A percentile compares a stretch with the other conserved stretches of the same genome.
Evolutionary conservation across 2,888 invertebrate species (phyloP).

Genomic region (Cephus spinipes): DNA sequence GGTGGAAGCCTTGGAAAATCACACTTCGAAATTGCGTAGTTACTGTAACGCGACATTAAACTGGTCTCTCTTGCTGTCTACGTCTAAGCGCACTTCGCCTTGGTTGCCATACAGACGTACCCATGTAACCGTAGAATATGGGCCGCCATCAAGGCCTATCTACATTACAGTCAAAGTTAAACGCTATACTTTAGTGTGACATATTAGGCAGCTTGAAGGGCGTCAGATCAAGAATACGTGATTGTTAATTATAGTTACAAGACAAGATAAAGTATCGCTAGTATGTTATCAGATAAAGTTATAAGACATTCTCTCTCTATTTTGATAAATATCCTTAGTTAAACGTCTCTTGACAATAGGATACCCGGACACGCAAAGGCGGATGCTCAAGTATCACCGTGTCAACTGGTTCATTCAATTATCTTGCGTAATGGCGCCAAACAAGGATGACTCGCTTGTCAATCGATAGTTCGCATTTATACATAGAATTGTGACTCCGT

Average conservation of each 20-base stretch:
- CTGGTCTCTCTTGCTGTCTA: not conserved
- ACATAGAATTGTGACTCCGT: not conserved
- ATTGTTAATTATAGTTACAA: not conserved
- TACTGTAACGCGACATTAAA: not conserved
- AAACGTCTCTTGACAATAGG: not conserved
- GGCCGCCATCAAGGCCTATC: slow-evolving; percentile 41
- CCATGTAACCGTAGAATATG: not conserved
- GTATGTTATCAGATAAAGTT: not conserved
- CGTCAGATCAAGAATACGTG: not conserved
- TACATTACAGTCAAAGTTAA: slow-evolving; percentile 2
- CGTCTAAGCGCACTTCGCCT: not conserved
- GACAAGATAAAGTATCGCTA: not conserved
- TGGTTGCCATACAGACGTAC: not conserved
- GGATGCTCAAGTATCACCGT: not conserved
- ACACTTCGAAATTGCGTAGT: not conserved
- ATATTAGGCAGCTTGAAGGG: not conserved
- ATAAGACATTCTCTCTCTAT: not conserved
- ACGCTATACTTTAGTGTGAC: not conserved
- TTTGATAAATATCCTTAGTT: not conserved
- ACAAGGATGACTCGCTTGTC: not conserved
- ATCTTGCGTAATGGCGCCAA: not conserved
- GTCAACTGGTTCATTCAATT: not conserved
- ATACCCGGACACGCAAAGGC: not conserved
- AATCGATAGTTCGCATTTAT: not conserved
- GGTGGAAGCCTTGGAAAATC: not conserved